Evolutionary conservation across 2,113 vertebrate genomes (phyloP).

Genomic region (Scolopax mira): DNA sequence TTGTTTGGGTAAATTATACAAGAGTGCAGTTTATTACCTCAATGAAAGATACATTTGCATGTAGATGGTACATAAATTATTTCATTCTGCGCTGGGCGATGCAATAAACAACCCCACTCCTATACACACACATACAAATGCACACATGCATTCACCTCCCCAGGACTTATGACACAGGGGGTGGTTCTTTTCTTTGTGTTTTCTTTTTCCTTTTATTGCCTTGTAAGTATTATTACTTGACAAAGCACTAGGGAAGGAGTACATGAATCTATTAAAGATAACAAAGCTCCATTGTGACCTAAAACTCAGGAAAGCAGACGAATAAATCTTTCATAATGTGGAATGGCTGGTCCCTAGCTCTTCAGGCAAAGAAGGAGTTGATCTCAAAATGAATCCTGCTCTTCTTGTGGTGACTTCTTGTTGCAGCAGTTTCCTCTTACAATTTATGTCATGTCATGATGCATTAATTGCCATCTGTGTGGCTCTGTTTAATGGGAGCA

Average conservation of each 20-base stretch:
- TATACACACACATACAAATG: not conserved
- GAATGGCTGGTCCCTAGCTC: conserved; percentile 7
- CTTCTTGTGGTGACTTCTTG: not conserved
- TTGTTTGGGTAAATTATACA: conserved; percentile 68
- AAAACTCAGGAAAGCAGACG: conserved; percentile 24
- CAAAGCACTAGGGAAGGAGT: conserved; percentile 56
- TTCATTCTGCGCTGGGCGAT: conserved; percentile 15
- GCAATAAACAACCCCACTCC: conserved; percentile 31
- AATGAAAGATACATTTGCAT: conserved; percentile 74
- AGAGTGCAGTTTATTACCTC: conserved; percentile 59
- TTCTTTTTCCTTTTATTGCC: conserved; percentile 24
- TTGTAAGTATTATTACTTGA: conserved; percentile 60
- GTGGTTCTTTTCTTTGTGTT: not conserved
- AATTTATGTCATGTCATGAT: not conserved
- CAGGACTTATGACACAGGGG: not conserved
- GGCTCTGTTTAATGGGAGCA: not conserved
- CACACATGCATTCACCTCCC: not conserved
- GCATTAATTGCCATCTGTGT: conserved; percentile 47
- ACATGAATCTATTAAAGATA: conserved; percentile 65
- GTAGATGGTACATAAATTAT: conserved; percentile 67
- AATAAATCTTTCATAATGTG: conserved; percentile 53
- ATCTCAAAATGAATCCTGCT: not conserved
- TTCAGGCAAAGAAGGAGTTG: not conserved
- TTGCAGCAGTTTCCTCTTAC: not conserved
- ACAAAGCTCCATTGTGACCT: conserved; percentile 47